These are phyloP conservation scores for Drosophila equinoxialis DNA, from an alignment of 1,140 invertebrate genomes.

Conservation along the genomic window DNA sequence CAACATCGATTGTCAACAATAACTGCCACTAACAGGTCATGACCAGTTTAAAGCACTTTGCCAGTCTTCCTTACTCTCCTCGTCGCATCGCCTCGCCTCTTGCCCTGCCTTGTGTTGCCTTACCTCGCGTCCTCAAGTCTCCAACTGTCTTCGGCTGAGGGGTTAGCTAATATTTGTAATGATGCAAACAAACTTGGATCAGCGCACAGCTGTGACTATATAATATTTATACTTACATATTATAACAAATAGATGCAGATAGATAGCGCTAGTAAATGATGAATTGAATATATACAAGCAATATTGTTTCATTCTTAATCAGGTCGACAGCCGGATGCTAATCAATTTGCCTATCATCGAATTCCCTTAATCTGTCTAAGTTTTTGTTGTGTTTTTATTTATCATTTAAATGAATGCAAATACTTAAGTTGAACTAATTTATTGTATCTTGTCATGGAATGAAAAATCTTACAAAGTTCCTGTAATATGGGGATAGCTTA, in stretches of 20 bases:
- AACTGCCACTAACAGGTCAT: constrained; percentile 3
- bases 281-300: background rate
- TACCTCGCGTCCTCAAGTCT: background rate
- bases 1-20: background rate
- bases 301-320: background rate
- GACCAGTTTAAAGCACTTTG: constrained; percentile 3
- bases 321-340: background rate
- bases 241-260: background rate
- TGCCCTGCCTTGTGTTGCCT: background rate
- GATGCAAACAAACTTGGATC: constrained; percentile 2
- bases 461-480: no score
- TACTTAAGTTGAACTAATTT: no score
- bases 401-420: no score
- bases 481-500: no score
- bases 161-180: constrained; percentile 5
- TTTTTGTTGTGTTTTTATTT: no score
- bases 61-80: background rate
- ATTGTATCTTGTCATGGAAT: no score
- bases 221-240: background rate
- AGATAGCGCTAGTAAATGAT: background rate
- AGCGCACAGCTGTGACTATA: constrained; percentile 9
- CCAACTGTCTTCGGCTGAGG: background rate
- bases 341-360: background rate
- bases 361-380: no score
- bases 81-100: no score